A percentile compares a stretch with the other conserved stretches of the same genome.
phyloP scores from a whole-genome alignment of 2,888 invertebrate genomes.

The Volucella bombylans region DNA sequence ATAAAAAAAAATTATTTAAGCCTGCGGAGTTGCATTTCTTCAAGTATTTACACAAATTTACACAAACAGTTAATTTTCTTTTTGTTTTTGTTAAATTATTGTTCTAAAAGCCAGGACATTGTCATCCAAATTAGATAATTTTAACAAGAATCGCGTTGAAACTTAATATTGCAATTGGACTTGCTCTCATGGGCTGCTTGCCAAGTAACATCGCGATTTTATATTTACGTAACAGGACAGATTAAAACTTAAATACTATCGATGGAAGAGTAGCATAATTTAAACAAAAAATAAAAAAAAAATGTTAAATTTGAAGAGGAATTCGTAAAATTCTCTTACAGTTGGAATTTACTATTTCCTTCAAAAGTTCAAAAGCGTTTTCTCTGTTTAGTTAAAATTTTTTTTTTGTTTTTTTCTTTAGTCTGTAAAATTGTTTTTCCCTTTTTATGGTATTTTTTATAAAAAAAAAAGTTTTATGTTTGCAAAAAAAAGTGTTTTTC shows the following conservation, averaged over 20 bases:
- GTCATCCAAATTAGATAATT: constrained; percentile 12
- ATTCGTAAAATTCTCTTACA: constrained; percentile 18
- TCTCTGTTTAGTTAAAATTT: constrained; percentile 28
- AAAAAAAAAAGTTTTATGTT: constrained; percentile 52
- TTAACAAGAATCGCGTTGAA: constrained; percentile 4
- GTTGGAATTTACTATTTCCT: constrained; percentile 22
- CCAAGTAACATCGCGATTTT: constrained; percentile 17
- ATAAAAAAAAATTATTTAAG: constrained; percentile 11
- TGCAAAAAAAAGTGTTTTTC: constrained; percentile 48
- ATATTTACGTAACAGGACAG: constrained; percentile 32
- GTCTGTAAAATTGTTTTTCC: constrained; percentile 42
- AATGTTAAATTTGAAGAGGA: background rate
- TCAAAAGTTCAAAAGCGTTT: constrained; percentile 33
- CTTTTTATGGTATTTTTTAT: constrained; percentile 53
- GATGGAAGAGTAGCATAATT: constrained; percentile 37
- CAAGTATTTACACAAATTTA: constrained; percentile 57
- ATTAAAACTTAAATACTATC: constrained; percentile 62
- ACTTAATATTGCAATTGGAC: constrained; percentile 1
- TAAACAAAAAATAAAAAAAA: constrained; percentile 3
- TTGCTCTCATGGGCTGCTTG: constrained; percentile 3
- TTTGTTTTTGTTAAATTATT: no score
- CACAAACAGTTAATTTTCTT: constrained; percentile 14
- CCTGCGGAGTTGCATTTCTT: constrained; percentile 33
- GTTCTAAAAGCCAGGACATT: constrained; percentile 1
- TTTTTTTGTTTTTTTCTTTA: constrained; percentile 17